Conservation (phyloP, 2,888 invertebrate species). For the Peribatodes rhomboidaria region DNA sequence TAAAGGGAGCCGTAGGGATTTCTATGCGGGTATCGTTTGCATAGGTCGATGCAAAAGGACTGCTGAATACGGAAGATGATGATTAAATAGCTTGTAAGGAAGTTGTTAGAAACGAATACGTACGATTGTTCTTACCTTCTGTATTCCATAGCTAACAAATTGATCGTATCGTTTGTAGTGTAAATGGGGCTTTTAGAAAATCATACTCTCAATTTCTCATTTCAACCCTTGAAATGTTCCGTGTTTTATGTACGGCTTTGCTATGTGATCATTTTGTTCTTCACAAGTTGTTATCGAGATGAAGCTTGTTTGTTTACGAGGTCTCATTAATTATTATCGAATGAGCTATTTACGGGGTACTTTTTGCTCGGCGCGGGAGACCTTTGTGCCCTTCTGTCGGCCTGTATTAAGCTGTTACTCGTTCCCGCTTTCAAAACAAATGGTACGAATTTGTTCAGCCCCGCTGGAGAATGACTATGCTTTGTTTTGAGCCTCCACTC, state of each 20-base stretch:
- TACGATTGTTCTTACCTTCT: background rate
- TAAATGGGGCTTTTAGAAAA: background rate
- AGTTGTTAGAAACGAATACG: background rate
- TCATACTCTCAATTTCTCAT: slow-evolving; percentile 1
- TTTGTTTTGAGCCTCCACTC: slow-evolving; percentile 59
- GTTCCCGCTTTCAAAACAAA: slow-evolving; percentile 66
- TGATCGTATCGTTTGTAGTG: background rate
- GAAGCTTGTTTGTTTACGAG: slow-evolving; percentile 31
- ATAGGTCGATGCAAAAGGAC: background rate
- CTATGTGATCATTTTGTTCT: slow-evolving; percentile 8
- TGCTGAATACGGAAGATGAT: background rate
- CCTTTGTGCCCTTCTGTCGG: slow-evolving; percentile 47
- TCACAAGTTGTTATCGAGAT: slow-evolving; percentile 19
- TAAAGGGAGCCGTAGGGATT: background rate
- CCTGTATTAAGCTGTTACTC: slow-evolving; percentile 64
- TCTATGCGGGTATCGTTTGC: background rate
- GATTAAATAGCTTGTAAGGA: background rate
- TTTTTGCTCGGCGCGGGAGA: slow-evolving; percentile 30
- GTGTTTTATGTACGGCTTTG: background rate
- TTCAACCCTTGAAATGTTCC: slow-evolving; percentile 10
- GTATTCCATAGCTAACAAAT: no score
- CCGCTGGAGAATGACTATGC: slow-evolving; percentile 63
- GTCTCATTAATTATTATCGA: slow-evolving; percentile 34
- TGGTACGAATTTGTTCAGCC: slow-evolving; percentile 73
- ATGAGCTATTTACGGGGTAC: slow-evolving; percentile 35